Evolutionary conservation across 1,140 invertebrate genomes (phyloP).

Genomic region (Geopemphigus sp.): DNA sequence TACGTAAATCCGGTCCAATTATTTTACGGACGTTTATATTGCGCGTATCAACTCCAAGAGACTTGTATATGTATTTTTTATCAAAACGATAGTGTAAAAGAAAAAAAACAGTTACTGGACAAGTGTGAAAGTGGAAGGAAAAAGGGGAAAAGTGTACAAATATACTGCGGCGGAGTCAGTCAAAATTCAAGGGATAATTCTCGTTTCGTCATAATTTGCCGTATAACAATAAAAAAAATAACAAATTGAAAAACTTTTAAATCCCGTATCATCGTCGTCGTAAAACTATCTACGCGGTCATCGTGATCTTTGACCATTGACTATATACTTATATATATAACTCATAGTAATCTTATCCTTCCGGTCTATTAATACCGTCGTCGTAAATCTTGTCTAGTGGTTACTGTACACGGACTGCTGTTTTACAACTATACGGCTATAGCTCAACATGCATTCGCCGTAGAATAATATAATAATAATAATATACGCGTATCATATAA

Average conservation of each 20-base stretch:
- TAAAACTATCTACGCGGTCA: too few relatives aligned
- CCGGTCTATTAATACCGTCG: conserved; percentile 32
- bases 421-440: background rate
- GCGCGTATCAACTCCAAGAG: too few relatives aligned
- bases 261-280: background rate
- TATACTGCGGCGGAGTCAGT: background rate
- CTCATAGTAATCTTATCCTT: conserved; percentile 6
- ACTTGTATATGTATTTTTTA: background rate
- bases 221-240: background rate
- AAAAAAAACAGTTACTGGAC: too few relatives aligned
- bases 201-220: background rate
- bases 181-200: background rate
- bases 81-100: background rate
- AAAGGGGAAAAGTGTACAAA: background rate
- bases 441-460: background rate
- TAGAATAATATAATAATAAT: background rate
- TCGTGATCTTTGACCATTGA: background rate
- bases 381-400: conserved; percentile 33
- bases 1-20: conserved; percentile 26
- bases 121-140: background rate
- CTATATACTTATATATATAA: background rate
- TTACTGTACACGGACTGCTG: background rate
- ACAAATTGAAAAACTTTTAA: background rate
- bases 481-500: background rate
- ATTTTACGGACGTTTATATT: background rate